Evolutionary conservation across 1,140 invertebrate genomes (phyloP), one percentile per base, ranked within the genome.

Genomic region (Drosophila nannoptera): DNA sequence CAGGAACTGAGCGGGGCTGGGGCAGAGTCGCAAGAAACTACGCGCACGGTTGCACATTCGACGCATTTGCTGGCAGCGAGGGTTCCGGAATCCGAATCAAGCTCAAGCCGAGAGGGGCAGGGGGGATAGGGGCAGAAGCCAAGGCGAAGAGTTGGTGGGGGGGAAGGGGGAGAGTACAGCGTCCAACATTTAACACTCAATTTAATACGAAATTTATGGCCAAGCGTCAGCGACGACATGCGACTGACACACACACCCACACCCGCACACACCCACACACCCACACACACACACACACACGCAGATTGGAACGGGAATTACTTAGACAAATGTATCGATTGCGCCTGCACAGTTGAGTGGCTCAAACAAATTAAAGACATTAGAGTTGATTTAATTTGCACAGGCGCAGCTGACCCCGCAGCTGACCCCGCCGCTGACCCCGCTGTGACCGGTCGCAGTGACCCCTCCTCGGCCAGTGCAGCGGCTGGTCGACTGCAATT

Each of bases 351-450:
- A 84, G 80, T 80, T 80, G 61, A 76, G 49, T 74, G 80, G 38
- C 68, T 86, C 81, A 86, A 77, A 86, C 81, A 86, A 86, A 86
- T 86, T 86, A 86, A 86, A 86, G 82, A 75, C 82, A 86, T 86
- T 81, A 81, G 82, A 86, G 70, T 86, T 86, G 73, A 86, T 86
- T 86, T 86, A 86, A 86, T 86, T 86, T 86, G 76, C 78, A 76
- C 71, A 61, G 60, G 49, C 61, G 33, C 77, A 86, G 74, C 80
- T 80, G 75, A 83, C 68, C 77, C 73, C 58, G 65, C 59, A 38
- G 33, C 80, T 80, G 75, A 83, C 68, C 77, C 77, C 58, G 65
- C 59, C 32, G 33, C 22, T 69, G 68, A 70, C 58, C 58, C 56
- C 52, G 54, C 68, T 12, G 48, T 14, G 42, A 52, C 40, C 40